phyloP scores from a whole-genome alignment of 2,113 vertebrate genomes.

The human (Homo sapiens) region DNA sequence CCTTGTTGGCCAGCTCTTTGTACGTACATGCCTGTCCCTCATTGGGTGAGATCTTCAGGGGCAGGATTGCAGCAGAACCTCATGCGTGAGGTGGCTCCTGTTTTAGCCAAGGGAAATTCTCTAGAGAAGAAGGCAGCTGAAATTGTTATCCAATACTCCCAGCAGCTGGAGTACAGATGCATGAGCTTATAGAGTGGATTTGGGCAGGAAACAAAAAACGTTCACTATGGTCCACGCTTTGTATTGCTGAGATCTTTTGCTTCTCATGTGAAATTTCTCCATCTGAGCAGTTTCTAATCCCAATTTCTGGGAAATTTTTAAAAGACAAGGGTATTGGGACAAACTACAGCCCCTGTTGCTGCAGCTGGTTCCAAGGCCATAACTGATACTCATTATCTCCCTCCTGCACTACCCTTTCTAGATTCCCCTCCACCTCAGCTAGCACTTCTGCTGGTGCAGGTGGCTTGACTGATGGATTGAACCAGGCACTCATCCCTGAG shows the following conservation, averaged over 20 bases:
- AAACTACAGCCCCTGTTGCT: background rate
- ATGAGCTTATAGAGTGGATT: background rate
- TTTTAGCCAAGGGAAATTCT: background rate
- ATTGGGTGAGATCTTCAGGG: background rate
- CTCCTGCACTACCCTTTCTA: background rate
- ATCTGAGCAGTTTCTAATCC: background rate
- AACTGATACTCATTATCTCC: background rate
- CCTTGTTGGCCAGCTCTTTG: background rate
- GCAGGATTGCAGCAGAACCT: background rate
- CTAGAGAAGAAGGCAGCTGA: background rate
- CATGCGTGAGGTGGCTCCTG: background rate
- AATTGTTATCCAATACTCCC: background rate
- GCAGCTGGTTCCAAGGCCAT: background rate
- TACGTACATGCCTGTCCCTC: background rate
- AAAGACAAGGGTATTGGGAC: background rate
- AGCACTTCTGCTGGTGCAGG: background rate
- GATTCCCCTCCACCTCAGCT: background rate
- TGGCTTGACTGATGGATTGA: background rate
- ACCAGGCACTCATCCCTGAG: background rate
- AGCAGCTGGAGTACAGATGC: background rate
- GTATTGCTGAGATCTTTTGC: background rate
- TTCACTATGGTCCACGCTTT: background rate
- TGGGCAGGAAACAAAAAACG: background rate
- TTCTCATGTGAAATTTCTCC: background rate
- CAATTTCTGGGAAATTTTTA: background rate